These are phyloP conservation scores for Glossophaga mutica DNA, from an alignment of 2,797 vertebrate genomes.

Conservation along the genomic window DNA sequence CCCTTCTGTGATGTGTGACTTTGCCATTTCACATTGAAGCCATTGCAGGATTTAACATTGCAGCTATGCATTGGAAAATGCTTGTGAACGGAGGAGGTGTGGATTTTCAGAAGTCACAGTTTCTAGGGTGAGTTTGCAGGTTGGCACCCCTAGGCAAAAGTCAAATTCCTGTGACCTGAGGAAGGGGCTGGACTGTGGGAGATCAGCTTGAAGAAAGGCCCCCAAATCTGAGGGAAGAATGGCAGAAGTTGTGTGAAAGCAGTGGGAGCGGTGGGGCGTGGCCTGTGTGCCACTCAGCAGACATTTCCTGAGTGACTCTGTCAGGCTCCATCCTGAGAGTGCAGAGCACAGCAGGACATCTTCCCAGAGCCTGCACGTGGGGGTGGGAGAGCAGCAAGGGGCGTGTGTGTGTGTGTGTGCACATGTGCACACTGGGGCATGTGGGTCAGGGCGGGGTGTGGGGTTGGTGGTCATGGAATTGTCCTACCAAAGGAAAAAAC, in stretches of 20 bases:
- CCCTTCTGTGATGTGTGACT: not conserved
- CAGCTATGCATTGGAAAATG: no score
- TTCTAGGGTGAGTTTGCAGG: not conserved
- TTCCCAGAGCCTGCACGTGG: not conserved
- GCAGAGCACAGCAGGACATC: not conserved
- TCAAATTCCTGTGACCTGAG: not conserved
- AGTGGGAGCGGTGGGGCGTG: no score
- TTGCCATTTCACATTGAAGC: not conserved
- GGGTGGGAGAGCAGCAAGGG: not conserved
- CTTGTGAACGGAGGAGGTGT: not conserved
- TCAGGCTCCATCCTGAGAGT: not conserved
- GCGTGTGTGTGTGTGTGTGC: no score
- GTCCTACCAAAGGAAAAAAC: not conserved
- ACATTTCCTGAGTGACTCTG: not conserved
- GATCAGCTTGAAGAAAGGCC: no score
- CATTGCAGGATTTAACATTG: no score
- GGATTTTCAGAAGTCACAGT: not conserved
- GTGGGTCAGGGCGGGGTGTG: not conserved
- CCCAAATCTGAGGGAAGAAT: no score
- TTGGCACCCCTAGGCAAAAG: not conserved
- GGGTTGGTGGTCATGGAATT: not conserved
- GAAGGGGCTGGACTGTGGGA: not conserved
- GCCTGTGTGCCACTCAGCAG: no score
- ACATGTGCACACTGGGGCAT: no score
- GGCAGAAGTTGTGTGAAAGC: no score